A percentile compares a stretch with the other conserved stretches of the same genome.
These are phyloP conservation scores for Microcebus lehilahytsara DNA, from an alignment of 2,113 vertebrate species.

Conservation along the genomic window DNA sequence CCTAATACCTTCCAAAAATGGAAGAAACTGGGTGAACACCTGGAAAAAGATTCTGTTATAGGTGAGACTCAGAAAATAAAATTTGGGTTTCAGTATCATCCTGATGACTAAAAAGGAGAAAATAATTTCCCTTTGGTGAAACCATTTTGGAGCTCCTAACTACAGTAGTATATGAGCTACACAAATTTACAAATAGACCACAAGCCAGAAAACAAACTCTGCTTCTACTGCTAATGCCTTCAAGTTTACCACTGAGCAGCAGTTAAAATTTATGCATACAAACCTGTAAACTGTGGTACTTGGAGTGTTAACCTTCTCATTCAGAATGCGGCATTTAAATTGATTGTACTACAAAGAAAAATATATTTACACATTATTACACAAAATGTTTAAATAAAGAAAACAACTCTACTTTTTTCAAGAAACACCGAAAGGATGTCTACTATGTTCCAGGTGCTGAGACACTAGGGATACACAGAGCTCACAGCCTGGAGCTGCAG, in stretches of 20 bases:
- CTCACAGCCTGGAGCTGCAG: background rate
- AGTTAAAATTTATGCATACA: background rate
- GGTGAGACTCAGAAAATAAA: background rate
- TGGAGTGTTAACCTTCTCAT: conserved; percentile 85
- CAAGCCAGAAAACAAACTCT: background rate
- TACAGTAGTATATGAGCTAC: background rate
- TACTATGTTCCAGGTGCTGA: background rate
- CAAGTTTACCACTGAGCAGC: background rate
- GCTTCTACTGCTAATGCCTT: no score
- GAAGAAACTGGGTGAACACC: background rate
- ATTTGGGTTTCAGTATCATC: background rate
- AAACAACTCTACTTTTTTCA: background rate
- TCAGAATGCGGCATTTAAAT: conserved; percentile 88
- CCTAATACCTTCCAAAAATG: background rate
- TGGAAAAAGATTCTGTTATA: background rate
- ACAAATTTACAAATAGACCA: background rate
- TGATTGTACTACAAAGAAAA: conserved; percentile 83
- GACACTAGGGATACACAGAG: accelerated
- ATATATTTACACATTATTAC: background rate
- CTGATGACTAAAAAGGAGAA: background rate
- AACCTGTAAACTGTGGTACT: conserved; percentile 89
- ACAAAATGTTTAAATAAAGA: background rate
- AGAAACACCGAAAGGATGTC: background rate
- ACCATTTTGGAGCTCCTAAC: background rate
- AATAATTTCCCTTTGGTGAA: background rate